phyloP scores from a whole-genome alignment of 2,113 vertebrate species.

The Maccullochella peelii region DNA sequence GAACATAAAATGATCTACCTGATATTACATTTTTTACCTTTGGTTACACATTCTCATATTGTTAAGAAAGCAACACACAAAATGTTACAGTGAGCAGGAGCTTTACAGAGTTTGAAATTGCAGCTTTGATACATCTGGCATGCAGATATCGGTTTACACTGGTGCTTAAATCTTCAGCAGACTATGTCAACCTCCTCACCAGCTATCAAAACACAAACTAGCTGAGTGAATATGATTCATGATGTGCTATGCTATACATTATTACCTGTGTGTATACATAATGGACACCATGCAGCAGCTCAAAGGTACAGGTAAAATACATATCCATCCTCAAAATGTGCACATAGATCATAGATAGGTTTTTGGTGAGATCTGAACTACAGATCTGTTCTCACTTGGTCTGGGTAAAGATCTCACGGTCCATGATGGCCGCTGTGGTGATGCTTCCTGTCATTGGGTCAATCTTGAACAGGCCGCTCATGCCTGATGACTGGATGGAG shows the following conservation, averaged over 20 bases:
- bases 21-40: neutral
- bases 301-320: neutral
- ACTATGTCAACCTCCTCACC: constrained; percentile 28
- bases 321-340: constrained; percentile 1
- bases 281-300: neutral
- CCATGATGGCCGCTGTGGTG: constrained; percentile 96
- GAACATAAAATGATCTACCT: neutral
- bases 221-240: constrained; percentile 38
- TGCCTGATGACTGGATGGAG: constrained; percentile 89
- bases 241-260: constrained; percentile 19
- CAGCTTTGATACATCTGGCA: constrained; percentile 42
- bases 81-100: constrained; percentile 12
- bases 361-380: neutral
- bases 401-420: constrained; percentile 97
- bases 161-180: constrained; percentile 15
- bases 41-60: neutral
- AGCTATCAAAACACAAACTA: constrained; percentile 49
- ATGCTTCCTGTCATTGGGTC: constrained; percentile 91
- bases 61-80: constrained; percentile 20
- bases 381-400: constrained; percentile 87
- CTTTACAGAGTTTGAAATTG: constrained; percentile 22
- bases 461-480: constrained; percentile 92
- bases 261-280: neutral
- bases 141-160: constrained; percentile 12
- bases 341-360: neutral